Evolutionary conservation across 2,888 invertebrate genomes (phyloP), one percentile per base, ranked within the genome.

Genomic region (Apamea crenata): DNA sequence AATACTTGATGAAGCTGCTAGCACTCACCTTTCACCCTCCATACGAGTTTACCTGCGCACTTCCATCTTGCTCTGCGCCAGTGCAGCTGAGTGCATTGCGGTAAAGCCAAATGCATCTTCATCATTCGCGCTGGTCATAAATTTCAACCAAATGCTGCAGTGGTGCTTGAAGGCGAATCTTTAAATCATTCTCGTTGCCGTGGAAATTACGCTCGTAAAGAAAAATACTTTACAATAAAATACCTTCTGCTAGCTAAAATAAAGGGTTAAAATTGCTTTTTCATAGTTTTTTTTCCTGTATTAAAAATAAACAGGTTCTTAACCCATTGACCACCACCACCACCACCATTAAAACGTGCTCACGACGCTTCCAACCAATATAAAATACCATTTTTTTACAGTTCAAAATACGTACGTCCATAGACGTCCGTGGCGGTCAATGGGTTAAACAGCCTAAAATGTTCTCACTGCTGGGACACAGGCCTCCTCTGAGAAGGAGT

Each of bases 101-200:
- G 80, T 50, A 83, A 70, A 75, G 16, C 25, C 29, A 40, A 69
- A 77, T 75, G 44, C 67, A 84, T 86, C 74, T 87, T 76, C 73
- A 85, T 79, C 74, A 75, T 65, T n/a, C 63, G 14, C 12, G 63
- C 61, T 53, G 67, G 65, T 74, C 69, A 88, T 88, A 85, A 78
- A 87, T 85, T 73, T 78, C 71, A 72, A 76, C 61, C 29, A 74
- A 56, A 79, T 50, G 61, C 61, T 63, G 56, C 77, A 82, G 66
- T 67, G 50, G 47, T 69, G 72, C 86, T 78, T 73, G n/a, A 59
- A 67, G 4, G 78, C 53, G 74, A 40, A 82, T 82, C 83, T 74
- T 74, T 82, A 86, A 86, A 86, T 84, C 68, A 78, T 86, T 21
- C 32, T 36, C 7, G 4, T 61, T 66, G 44, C 47, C 44, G 63